Evolutionary conservation across 2,113 vertebrate species (phyloP), one percentile per base, ranked within the genome.

Genomic region (Cervus canadensis): DNA sequence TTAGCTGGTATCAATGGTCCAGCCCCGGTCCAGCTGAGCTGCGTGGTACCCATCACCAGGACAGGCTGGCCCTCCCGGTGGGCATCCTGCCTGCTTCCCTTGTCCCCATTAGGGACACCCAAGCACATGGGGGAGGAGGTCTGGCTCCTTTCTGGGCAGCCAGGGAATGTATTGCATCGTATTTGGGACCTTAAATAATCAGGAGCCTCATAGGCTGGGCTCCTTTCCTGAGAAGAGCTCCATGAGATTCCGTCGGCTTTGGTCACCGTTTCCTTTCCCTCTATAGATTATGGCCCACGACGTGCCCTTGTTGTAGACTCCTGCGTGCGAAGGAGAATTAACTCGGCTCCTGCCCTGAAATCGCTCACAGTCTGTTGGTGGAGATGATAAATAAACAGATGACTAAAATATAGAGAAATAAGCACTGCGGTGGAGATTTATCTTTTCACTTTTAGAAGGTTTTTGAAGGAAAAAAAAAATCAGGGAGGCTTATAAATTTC

Each of bases 381-480:
- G 97, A 57, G 76, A 92, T 45, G 91, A 78, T 89, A 94, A 98
- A 95, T 78, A 96, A 97, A 87, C 59, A 93, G 64, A 88, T 93
- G 92, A 67, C 90, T 94, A 95, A 95, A 97, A 86, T 92, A 89
- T 21, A 85, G 56, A 93, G 13, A 97, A 96, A 91, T 40, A 71
- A 85, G 82, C 78, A 25, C 62, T 79, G 10, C 52, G 25, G 85
- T 57, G 30, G 62, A 94, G 62, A 97, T 94, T 95, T 95, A 96
- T 87, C 71, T 87, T 96, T 97, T 84, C 43, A 90, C 83, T 95
- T 87, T 95, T 74, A 64, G 79, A 57, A 60, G 30, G 62, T 56
- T 94, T 92, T 64, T 87, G 40, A 14, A 36, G n/a, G 79, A 48
- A 25, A 71, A 86, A 86, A 92, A 64, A 94, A 57, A n/a, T 71